phyloP scores from a whole-genome alignment of 2,888 invertebrate species.

The Dryobotodes eremita region DNA sequence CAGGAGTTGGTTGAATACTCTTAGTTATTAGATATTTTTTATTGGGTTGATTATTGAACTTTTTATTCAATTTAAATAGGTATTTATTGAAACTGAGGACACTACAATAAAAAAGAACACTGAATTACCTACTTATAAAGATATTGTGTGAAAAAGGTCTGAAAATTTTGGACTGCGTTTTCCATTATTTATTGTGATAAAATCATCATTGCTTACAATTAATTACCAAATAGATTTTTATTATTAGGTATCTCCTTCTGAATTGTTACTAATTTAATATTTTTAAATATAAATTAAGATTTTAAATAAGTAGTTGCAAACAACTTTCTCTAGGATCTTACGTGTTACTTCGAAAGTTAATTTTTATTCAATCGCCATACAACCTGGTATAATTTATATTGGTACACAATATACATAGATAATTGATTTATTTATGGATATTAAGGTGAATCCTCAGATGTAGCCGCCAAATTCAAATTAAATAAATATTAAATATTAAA shows the following conservation, averaged over 20 bases:
- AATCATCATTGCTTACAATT: neutral
- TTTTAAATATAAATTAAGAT: neutral
- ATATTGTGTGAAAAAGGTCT: neutral
- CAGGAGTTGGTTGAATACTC: neutral
- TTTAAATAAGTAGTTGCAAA: neutral
- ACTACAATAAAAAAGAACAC: neutral
- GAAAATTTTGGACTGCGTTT: neutral
- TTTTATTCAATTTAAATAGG: neutral
- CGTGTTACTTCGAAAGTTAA: constrained; percentile 31
- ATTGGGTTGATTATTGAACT: neutral
- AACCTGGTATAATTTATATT: constrained; percentile 5
- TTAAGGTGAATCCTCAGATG: neutral
- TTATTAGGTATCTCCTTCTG: neutral
- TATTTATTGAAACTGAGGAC: neutral
- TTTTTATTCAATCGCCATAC: constrained; percentile 15
- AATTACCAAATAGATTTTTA: neutral
- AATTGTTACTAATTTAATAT: neutral
- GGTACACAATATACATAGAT: neutral
- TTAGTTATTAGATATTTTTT: neutral
- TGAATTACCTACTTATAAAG: neutral
- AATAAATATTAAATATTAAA: no score
- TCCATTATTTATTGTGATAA: neutral
- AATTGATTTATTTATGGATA: neutral
- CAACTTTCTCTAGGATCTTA: constrained; percentile 45
- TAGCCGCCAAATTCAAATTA: no score